A percentile compares a stretch with the other conserved stretches of the same genome.
Conservation (phyloP, 2,797 vertebrate genomes). For the Pagetopsis macropterus region DNA sequence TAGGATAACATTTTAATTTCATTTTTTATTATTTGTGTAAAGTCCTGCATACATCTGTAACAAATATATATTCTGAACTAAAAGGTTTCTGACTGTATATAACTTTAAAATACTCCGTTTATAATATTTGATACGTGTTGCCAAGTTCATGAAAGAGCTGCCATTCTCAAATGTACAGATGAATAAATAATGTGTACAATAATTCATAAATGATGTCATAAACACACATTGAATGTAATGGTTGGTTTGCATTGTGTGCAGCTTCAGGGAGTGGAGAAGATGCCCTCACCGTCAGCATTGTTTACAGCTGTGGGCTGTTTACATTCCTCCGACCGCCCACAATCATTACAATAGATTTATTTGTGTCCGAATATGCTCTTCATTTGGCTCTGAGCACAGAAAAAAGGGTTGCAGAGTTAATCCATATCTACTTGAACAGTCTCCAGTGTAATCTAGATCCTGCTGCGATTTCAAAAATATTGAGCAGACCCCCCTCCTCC, state of each 20-base stretch:
- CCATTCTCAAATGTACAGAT: too few species aligned
- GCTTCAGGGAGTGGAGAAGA: slow-evolving; percentile 6
- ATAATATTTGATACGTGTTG: too few species aligned
- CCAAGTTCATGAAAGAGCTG: too few species aligned
- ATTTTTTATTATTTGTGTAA: too few species aligned
- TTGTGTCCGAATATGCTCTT: slow-evolving; percentile 24
- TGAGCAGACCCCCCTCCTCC: slow-evolving; percentile 4
- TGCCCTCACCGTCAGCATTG: slow-evolving; percentile 3
- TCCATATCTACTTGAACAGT: slow-evolving; percentile 42
- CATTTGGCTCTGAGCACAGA: slow-evolving; percentile 19
- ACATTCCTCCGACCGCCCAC: slow-evolving; percentile 33
- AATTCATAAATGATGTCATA: not conserved
- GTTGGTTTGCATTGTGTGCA: not conserved
- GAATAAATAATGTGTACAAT: too few species aligned
- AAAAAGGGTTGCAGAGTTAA: slow-evolving; percentile 34
- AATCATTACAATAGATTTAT: slow-evolving; percentile 48
- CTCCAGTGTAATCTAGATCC: slow-evolving; percentile 45
- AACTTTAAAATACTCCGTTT: too few species aligned
- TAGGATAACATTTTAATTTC: too few species aligned
- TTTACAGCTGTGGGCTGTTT: slow-evolving; percentile 46
- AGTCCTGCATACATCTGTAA: not conserved
- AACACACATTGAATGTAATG: not conserved
- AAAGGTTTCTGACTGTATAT: too few species aligned
- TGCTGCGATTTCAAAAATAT: slow-evolving; percentile 18
- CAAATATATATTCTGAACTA: not conserved